Conservation (phyloP, 2,888 invertebrate genomes). For the Biston stratarius region DNA sequence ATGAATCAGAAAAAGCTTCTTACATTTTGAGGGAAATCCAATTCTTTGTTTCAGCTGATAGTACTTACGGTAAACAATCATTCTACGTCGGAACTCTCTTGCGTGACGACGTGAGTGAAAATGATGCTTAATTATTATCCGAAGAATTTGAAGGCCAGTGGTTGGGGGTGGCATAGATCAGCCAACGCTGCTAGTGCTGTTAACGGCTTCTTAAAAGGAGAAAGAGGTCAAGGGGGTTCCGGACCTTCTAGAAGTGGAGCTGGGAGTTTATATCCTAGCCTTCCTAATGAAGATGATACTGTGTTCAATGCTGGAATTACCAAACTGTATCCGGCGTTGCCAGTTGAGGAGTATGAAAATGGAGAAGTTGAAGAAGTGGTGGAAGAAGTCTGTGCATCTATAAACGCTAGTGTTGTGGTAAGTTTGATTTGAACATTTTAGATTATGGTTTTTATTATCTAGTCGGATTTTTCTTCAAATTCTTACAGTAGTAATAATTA, state of each 20-base stretch:
- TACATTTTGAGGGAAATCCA: conserved; percentile 35
- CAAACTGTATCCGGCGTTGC: conserved; percentile 76
- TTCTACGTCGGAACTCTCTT: conserved; percentile 45
- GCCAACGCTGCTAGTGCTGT: conserved; percentile 69
- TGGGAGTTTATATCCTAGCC: conserved; percentile 70
- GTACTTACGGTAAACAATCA: conserved; percentile 40
- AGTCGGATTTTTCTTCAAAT: no score
- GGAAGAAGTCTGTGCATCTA: conserved; percentile 75
- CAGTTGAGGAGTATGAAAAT: conserved; percentile 77
- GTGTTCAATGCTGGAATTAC: conserved; percentile 62
- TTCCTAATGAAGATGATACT: conserved; percentile 75
- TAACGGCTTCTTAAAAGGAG: conserved; percentile 70
- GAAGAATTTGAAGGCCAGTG: conserved; percentile 80
- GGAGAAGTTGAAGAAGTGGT: conserved; percentile 79
- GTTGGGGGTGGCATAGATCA: conserved; percentile 80
- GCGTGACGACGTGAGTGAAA: conserved; percentile 47
- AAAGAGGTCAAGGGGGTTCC: conserved; percentile 65
- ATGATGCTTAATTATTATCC: conserved; percentile 70
- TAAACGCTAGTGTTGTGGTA: conserved; percentile 77
- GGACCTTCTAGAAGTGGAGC: conserved; percentile 64
- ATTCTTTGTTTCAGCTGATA: conserved; percentile 52
- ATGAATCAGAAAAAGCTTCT: conserved; percentile 15
- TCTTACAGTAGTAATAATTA: no score
- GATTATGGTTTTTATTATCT: not conserved
- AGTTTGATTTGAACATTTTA: conserved; percentile 53